phyloP scores from a whole-genome alignment of 2,113 vertebrate genomes.

The Chunga burmeisteri region DNA sequence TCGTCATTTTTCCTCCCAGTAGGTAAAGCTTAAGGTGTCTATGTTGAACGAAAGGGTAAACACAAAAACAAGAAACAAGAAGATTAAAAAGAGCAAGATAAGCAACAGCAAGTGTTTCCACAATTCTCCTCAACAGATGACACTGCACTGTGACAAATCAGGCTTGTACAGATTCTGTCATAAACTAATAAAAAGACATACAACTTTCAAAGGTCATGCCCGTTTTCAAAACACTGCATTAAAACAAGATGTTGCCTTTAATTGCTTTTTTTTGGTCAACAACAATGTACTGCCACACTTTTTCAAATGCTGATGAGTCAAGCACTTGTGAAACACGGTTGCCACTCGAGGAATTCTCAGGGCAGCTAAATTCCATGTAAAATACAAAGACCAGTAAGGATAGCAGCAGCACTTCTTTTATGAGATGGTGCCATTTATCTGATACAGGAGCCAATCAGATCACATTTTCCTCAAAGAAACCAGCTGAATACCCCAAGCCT shows the following conservation, averaged over 20 bases:
- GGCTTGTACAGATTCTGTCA: background rate
- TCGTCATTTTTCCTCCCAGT: background rate
- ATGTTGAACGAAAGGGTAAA: background rate
- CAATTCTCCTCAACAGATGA: background rate
- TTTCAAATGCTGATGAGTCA: background rate
- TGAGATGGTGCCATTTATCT: background rate
- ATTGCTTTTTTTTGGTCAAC: background rate
- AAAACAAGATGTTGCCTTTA: background rate
- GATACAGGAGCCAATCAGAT: fast-evolving
- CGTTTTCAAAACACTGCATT: background rate
- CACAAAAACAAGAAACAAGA: background rate
- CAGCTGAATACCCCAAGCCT: background rate
- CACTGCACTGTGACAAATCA: background rate
- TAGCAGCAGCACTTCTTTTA: background rate
- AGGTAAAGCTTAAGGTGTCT: background rate
- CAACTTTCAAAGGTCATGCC: background rate
- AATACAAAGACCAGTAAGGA: background rate
- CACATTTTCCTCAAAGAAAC: background rate
- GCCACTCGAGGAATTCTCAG: background rate
- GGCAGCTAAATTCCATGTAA: background rate
- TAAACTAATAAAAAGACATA: background rate
- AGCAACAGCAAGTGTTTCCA: background rate
- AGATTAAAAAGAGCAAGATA: background rate
- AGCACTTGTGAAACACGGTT: fast-evolving
- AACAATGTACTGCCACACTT: background rate